Evolutionary conservation across 2,888 invertebrate genomes (phyloP).

Genomic region (Mesopsocus fuscifrons): DNA sequence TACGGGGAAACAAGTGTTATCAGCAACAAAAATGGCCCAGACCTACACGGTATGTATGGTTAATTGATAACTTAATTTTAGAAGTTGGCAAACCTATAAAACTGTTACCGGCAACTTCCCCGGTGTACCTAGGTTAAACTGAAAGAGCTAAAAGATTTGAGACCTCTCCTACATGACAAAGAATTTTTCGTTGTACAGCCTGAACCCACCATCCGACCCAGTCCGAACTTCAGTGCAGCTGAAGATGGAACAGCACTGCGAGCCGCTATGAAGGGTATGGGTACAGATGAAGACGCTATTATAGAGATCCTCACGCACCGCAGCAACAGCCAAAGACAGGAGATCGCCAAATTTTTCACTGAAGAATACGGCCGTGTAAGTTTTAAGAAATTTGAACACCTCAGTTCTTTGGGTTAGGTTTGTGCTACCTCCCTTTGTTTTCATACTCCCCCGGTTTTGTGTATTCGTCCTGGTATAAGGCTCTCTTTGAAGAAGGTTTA

Average conservation of each 20-base stretch:
- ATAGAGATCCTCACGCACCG: conserved; percentile 50
- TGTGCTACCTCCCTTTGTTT: no score
- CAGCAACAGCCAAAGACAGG: conserved; percentile 49
- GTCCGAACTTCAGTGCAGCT: conserved; percentile 37
- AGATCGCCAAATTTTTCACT: conserved; percentile 40
- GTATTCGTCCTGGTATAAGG: no score
- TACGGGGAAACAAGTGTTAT: background rate
- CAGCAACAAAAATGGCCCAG: conserved; percentile 2
- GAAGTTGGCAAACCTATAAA: no score
- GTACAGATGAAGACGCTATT: conserved; percentile 56
- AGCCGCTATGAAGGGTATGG: conserved; percentile 55
- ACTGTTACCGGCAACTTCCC: no score
- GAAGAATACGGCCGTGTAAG: conserved; percentile 36
- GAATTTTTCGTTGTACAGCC: conserved; percentile 15
- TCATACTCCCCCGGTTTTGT: no score
- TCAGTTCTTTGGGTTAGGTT: background rate
- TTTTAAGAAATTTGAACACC: conserved; percentile 1
- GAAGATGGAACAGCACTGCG: conserved; percentile 45
- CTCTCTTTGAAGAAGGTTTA: background rate
- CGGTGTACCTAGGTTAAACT: no score
- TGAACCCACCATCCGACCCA: conserved; percentile 38
- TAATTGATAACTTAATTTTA: no score
- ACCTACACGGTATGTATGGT: background rate
- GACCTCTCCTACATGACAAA: no score
- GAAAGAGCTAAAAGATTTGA: no score